Evolutionary conservation across 2,113 vertebrate species (phyloP).

Genomic region (Pedetes capensis): DNA sequence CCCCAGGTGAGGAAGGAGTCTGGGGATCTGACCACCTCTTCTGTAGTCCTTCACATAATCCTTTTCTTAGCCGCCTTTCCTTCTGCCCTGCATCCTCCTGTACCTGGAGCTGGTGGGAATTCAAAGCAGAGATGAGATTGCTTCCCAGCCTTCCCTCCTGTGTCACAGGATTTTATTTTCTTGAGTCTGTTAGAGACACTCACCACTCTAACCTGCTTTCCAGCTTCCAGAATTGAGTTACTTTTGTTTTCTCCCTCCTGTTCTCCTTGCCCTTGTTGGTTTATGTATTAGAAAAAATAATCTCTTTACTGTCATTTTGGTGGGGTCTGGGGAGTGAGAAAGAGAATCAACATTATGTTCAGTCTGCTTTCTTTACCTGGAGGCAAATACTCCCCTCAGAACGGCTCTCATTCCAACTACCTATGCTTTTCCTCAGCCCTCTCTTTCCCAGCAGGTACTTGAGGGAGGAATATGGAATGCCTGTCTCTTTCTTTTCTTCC

Average conservation of each 20-base stretch:
- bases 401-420: not conserved
- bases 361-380: not conserved
- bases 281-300: not conserved
- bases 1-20: not conserved
- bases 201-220: not conserved
- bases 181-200: not conserved
- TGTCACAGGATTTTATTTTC: not conserved
- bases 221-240: not conserved
- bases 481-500: not conserved
- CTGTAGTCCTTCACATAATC: not conserved
- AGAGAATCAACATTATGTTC: not conserved
- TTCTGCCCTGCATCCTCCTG: not conserved
- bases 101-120: not conserved
- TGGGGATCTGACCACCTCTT: not conserved
- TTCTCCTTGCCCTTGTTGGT: not conserved
- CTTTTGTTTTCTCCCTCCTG: not conserved
- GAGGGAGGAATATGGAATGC: not conserved
- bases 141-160: not conserved
- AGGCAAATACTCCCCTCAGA: not conserved
- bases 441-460: not conserved
- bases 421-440: not conserved
- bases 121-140: not conserved
- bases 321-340: not conserved
- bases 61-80: not conserved
- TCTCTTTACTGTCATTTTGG: not conserved